Percentiles rank a stretch among this genome's conserved stretches.
Evolutionary conservation across 2,113 vertebrate species (phyloP).

Genomic region (Thermophis baileyi): DNA sequence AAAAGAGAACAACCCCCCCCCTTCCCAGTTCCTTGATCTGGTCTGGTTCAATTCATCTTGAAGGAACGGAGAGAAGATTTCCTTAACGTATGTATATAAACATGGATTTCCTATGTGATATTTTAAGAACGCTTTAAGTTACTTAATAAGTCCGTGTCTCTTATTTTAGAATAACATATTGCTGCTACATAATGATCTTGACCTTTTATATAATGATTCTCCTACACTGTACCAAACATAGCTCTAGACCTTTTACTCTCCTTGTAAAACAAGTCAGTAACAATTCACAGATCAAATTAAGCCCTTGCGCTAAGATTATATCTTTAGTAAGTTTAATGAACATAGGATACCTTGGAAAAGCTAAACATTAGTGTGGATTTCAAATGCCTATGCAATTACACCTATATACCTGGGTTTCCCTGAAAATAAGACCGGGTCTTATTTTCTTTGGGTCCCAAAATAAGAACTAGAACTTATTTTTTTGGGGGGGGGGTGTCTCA

Average conservation of each 20-base stretch:
- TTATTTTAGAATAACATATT: background rate
- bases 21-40: background rate
- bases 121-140: background rate
- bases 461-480: no score
- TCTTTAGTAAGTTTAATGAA: background rate
- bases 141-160: background rate
- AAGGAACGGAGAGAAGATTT: background rate
- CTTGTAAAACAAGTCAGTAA: background rate
- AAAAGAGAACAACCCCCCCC: background rate
- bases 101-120: background rate
- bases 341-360: background rate
- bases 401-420: background rate
- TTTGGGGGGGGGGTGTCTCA: no score
- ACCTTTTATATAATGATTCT: background rate
- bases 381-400: background rate
- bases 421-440: no score
- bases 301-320: background rate
- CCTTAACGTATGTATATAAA: background rate
- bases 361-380: background rate
- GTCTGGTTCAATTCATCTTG: background rate
- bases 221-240: background rate
- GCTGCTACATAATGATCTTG: background rate
- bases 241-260: background rate
- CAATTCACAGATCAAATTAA: background rate
- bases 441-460: no score